phyloP scores from a whole-genome alignment of 1,140 invertebrate species.

The Andrena cerasifolii region DNA sequence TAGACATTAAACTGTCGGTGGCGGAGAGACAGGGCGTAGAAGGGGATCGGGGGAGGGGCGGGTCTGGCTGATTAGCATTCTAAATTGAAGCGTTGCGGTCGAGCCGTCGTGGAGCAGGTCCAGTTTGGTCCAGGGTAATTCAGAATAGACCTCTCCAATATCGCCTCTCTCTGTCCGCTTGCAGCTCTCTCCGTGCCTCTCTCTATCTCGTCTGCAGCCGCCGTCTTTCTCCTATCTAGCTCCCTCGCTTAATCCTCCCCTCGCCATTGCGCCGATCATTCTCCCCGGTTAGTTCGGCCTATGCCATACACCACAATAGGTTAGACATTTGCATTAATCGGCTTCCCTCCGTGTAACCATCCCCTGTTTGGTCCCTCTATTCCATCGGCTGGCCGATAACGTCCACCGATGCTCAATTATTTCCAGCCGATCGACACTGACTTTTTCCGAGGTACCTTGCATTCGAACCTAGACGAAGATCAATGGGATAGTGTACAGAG shows the following conservation, averaged over 20 bases:
- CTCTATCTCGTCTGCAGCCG: background rate
- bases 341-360: slow-evolving; percentile 68
- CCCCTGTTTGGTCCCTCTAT: slow-evolving; percentile 45
- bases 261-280: slow-evolving; percentile 40
- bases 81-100: slow-evolving; percentile 81
- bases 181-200: background rate
- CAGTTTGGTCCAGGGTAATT: slow-evolving; percentile 74
- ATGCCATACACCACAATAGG: slow-evolving; percentile 72
- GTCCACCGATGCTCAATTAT: slow-evolving; percentile 68
- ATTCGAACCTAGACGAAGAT: too few species aligned
- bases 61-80: slow-evolving; percentile 78
- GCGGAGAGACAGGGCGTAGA: background rate
- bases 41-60: slow-evolving; percentile 26
- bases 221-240: slow-evolving; percentile 25
- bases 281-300: slow-evolving; percentile 64
- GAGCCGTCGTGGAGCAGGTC: slow-evolving; percentile 70
- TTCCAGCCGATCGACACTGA: slow-evolving; percentile 16
- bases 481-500: too few species aligned
- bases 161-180: slow-evolving; percentile 11
- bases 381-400: slow-evolving; percentile 51
- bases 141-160: slow-evolving; percentile 69
- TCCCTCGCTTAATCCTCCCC: slow-evolving; percentile 26
- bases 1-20: slow-evolving; percentile 76
- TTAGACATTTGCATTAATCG: slow-evolving; percentile 80
- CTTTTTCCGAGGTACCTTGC: slow-evolving; percentile 10